Conservation (phyloP, 2,888 invertebrate genomes). For the Neocrepidodera transversa region DNA sequence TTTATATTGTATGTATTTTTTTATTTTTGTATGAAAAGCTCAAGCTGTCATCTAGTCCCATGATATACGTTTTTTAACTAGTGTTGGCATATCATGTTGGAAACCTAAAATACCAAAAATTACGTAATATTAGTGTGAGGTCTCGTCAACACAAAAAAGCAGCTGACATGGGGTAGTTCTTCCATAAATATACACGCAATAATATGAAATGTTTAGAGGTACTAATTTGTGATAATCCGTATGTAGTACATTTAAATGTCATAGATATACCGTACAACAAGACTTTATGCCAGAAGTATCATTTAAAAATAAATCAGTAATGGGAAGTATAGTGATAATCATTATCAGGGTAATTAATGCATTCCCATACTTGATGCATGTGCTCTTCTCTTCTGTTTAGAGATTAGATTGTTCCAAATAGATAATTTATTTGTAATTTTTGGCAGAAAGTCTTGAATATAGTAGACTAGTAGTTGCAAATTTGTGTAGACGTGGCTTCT, state of each 20-base stretch:
- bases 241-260: slow-evolving; percentile 24
- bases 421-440: no score
- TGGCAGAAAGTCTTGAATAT: neutral
- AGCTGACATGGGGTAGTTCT: slow-evolving; percentile 34
- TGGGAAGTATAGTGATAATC: no score
- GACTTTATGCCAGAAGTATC: slow-evolving; percentile 1
- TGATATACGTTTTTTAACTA: slow-evolving; percentile 47
- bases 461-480: slow-evolving; percentile 19
- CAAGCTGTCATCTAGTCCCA: slow-evolving; percentile 62
- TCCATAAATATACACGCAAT: slow-evolving; percentile 38
- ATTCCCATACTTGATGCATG: no score
- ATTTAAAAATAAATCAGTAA: no score
- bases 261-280: neutral
- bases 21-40: slow-evolving; percentile 62
- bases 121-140: slow-evolving; percentile 36
- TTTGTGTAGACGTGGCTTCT: slow-evolving; percentile 44
- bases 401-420: no score
- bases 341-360: no score
- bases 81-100: slow-evolving; percentile 60
- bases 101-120: slow-evolving; percentile 45
- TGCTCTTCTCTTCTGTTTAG: no score
- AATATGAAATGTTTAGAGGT: slow-evolving; percentile 44
- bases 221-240: slow-evolving; percentile 46
- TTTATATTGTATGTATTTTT: slow-evolving; percentile 61
- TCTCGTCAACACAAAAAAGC: slow-evolving; percentile 35